Base-by-base conservation (phyloP, 2,113 vertebrate genomes). In the Chaetodon auriga region DNA sequence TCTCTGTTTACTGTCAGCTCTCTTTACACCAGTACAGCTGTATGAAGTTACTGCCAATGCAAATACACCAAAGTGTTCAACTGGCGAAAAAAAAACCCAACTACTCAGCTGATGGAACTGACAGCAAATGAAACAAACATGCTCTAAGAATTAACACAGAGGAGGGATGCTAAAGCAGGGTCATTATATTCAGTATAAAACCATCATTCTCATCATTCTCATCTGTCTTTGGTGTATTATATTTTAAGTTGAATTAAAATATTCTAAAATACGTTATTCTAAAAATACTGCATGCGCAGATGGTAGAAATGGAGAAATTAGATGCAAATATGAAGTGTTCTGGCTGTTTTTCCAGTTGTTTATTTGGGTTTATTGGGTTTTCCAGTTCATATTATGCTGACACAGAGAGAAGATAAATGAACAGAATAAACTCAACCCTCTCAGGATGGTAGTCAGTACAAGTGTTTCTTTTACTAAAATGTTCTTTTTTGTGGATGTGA, bases 341-440 rank as follows among this genome's bases (percentile, higher is more conserved):
- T 5, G 25, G 78, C 35, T 61, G 62, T 19, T 68, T 58, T 46
- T 43, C 8, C 13, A 43, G 65, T 23, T n/a, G 36, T 70, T 79
- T 69, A 64, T 75, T 61, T n/a, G 6, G 21, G 38, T 61, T 73
- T 49, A 35, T 21, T 70, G 35, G 0, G 23, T 36, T 70, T 48
- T 61, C 5, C 14, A 23, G 36, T 35, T n/a, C 41, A 4, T 19
- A 16, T 14, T 78, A n/a, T 11, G 25, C 13, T 10, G 15, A 16
- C 25, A 68, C 12, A 68, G 25, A 61, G 53, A 48, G 30, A 51
- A 63, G 9, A 38, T 41, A n/a, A n/a, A n/a, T 62, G 16, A 60
- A 43, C 36, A 70, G 35, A 72, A 30, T 19, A 10, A 45, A 63
- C 54, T 4, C 15, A 36, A 14, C 41, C 43, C 46, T 45, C 43